Evolutionary conservation across 1,140 invertebrate species (phyloP), one percentile per base, ranked within the genome.

Genomic region (Odontomachus brunneus): DNA sequence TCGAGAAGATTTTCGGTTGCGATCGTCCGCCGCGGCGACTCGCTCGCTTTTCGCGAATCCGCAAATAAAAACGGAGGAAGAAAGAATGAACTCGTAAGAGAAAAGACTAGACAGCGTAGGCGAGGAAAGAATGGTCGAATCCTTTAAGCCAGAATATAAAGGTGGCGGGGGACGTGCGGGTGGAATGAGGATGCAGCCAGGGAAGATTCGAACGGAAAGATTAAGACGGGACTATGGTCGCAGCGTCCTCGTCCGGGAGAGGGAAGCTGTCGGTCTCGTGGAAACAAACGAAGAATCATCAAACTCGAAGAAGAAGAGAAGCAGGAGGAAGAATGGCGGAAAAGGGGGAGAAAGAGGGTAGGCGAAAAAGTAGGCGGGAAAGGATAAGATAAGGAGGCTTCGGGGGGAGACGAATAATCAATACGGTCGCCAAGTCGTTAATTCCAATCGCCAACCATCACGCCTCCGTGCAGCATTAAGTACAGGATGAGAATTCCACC

Each of bases 381-480:
- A 67, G 63, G 63, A 78, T 78, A 69, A 69, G 59, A 82, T 66
- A 86, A 85, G 82, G 83, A 88, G 69, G 44, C 78, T 75, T 24
- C 75, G 63, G 60, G 33, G 66, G 73, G 48, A 78, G 76, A 81
- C 63, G 83, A 91, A 91, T 92, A 92, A 92, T 92, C 91, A 91
- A 92, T 92, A 92, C 90, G 88, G 91, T 92, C 91, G 89, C 89
- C 91, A 89, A 92, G 91, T 92, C 89, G 90, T 92, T 92, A 92
- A 92, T 92, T 92, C 90, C 90, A 92, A 92, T 92, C 90, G 91
- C 89, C 89, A 89, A 86, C 89, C 90, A 90, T 92, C 90, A 90
- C 87, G 89, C 89, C 86, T 86, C 85, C 86, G 76, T 73, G 72
- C 88, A 78, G 88, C 85, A 84, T 87, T 90, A 90, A 90, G 87